Base-by-base conservation (phyloP, 2,113 vertebrate species). In the Uria lomvia region DNA sequence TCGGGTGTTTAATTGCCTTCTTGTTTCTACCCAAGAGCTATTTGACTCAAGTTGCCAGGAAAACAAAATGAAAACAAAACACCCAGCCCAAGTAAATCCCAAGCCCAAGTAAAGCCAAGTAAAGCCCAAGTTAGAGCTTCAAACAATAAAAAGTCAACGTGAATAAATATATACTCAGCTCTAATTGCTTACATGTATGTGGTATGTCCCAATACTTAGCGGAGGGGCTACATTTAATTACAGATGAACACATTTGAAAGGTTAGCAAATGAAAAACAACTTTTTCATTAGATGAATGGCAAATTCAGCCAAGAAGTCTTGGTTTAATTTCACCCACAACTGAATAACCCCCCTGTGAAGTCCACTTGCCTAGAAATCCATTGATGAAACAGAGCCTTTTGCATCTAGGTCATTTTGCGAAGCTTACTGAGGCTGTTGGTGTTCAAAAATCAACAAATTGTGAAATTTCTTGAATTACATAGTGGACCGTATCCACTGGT, bases 331-430 rank as follows among this genome's bases (percentile, higher is more conserved):
- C 45, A 88, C 20, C 1, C 0, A 32, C n/a, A 83, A 52, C 7
- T 11, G 7, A 49, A 7, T 22, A 38, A 50, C 2, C 19, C 15
- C 3, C 2, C 15, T 1, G 0, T n/a, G 9, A 72, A 24, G 29
- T 38, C 17, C 56, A 52, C 32, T 67, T 63, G 30, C 66, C 58
- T 65, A 63, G 18, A 83, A 59, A 59, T 42, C 30, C 32, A 43
- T 47, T 32, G 86, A 38, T 20, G n/a, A 75, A 90, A 60, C 5
- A 0, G 5, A 90, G 42, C 43, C 43, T 90, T 56, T 80, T 77
- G 53, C 60, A 78, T 30, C 15, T 52, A 30, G n/a, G 65, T 34
- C 6, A 53, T 67, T 86, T 67, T 62, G 52, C 2, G 9, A 58
- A 82, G 56, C 45, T 65, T 2, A 1, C 15, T 27, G 52, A 75